These are phyloP conservation scores for Chlamydotis undulata DNA, from an alignment of 2,113 vertebrate genomes.

Conservation along the genomic window DNA sequence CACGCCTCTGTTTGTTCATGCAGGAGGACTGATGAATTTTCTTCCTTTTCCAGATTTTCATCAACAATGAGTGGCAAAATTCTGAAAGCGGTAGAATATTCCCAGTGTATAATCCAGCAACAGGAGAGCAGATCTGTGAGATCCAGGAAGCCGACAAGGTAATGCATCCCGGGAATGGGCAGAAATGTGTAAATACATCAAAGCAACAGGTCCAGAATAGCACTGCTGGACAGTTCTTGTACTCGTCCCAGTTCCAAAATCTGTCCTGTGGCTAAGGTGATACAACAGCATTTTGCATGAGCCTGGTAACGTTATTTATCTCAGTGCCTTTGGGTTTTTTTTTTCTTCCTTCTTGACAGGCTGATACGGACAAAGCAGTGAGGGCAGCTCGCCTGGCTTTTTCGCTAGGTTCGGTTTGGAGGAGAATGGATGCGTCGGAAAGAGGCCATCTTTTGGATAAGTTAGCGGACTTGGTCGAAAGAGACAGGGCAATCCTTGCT, in stretches of 20 bases:
- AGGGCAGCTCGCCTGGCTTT: constrained; percentile 92
- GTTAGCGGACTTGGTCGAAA: constrained; percentile 93
- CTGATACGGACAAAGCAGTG: constrained; percentile 93
- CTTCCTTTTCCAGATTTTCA: constrained; percentile 86
- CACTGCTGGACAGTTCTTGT: not conserved
- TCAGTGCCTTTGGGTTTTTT: not conserved
- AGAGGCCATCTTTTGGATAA: constrained; percentile 91
- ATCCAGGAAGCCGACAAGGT: constrained; percentile 99
- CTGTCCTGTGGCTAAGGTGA: not conserved
- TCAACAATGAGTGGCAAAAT: constrained; percentile 98
- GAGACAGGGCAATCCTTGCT: constrained; percentile 90
- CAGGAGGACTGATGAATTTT: not conserved
- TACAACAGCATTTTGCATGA: not conserved
- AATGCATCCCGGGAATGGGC: not conserved
- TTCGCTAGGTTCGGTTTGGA: constrained; percentile 91
- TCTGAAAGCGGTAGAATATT: constrained; percentile 92
- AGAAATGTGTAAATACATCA: not conserved
- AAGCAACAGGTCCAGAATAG: not conserved
- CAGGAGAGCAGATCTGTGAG: constrained; percentile 94
- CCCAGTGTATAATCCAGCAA: constrained; percentile 89
- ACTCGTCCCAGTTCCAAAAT: not conserved
- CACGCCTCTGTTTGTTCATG: not conserved
- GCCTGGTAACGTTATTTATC: not conserved
- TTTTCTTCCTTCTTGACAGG: constrained; percentile 70
- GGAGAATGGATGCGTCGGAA: constrained; percentile 96